Evolutionary conservation across 2,113 vertebrate genomes (phyloP).

Genomic region (Mustelus asterias): DNA sequence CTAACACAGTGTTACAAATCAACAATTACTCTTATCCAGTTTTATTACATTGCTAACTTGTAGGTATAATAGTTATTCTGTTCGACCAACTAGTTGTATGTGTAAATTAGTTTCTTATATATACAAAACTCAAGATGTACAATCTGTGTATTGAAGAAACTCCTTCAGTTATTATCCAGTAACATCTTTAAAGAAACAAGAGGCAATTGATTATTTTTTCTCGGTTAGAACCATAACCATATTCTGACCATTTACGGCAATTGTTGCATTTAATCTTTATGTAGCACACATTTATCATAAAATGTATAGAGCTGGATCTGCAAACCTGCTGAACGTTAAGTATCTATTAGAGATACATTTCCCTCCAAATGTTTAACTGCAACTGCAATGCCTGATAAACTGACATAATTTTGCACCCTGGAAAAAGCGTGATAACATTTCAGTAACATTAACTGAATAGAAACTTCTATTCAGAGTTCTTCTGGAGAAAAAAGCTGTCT

Average conservation of each 20-base stretch:
- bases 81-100: background rate
- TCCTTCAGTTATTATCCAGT: background rate
- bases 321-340: background rate
- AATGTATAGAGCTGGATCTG: background rate
- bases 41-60: background rate
- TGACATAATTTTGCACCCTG: background rate
- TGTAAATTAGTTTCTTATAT: background rate
- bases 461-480: background rate
- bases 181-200: background rate
- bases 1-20: background rate
- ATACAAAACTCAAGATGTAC: background rate
- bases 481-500: background rate
- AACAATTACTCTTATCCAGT: background rate
- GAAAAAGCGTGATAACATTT: background rate
- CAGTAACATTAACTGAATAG: background rate
- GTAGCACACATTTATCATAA: background rate
- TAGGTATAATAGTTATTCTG: background rate
- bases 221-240: background rate
- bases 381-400: background rate
- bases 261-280: slow-evolving; percentile 4
- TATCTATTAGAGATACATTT: background rate
- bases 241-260: background rate
- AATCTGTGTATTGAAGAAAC: slow-evolving; percentile 6
- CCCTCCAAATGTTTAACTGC: background rate
- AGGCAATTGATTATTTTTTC: no score